A percentile compares a stretch with the other conserved stretches of the same genome.
phyloP scores from a whole-genome alignment of 1,140 invertebrate species.

The Penaeus chinensis region DNA sequence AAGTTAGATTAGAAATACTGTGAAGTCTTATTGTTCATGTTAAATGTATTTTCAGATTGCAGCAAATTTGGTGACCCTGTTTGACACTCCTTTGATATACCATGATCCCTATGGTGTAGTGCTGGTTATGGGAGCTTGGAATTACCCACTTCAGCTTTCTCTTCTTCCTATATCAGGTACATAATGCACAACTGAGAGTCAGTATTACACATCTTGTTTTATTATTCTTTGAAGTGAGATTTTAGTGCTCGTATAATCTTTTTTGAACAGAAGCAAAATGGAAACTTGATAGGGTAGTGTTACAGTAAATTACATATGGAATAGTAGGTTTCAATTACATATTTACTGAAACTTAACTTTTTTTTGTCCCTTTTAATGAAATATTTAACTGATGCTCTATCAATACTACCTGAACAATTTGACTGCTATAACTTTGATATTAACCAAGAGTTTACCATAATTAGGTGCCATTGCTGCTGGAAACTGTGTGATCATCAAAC shows the following conservation, averaged over 20 bases:
- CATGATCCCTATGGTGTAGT: constrained; percentile 86
- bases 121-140: constrained; percentile 95
- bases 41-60: constrained; percentile 66
- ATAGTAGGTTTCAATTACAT: no score
- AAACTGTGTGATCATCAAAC: constrained; percentile 94
- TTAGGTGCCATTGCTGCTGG: constrained; percentile 91
- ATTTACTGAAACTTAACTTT: no score
- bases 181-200: no score
- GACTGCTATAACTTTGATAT: no score
- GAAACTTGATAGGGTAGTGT: no score
- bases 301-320: no score
- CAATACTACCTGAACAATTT: no score
- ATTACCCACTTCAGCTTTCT: constrained; percentile 92
- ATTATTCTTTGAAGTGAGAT: neutral
- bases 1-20: no score
- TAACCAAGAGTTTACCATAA: neutral
- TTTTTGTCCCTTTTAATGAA: no score
- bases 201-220: neutral
- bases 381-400: no score
- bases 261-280: no score
- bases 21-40: constrained; percentile 20
- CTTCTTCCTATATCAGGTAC: constrained; percentile 76
- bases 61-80: constrained; percentile 58
- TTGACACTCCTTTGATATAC: constrained; percentile 71
- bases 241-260: neutral